Conservation (phyloP, 1,140 invertebrate species). For the Aphis craccivora region DNA sequence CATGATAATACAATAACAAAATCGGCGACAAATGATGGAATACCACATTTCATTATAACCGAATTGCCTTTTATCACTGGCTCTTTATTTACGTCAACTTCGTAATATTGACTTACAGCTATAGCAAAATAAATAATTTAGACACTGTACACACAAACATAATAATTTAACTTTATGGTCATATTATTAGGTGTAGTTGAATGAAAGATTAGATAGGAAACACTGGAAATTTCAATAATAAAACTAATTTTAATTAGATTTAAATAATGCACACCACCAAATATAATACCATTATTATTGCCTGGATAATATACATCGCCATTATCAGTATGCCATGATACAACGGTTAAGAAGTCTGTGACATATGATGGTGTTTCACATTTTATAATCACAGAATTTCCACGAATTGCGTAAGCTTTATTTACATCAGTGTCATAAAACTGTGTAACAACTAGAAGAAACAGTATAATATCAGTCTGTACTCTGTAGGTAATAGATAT, state of each 20-base stretch:
- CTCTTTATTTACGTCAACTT: slow-evolving; percentile 90
- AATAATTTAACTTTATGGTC: background rate
- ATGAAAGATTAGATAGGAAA: background rate
- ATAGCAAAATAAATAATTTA: slow-evolving; percentile 58
- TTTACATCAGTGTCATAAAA: slow-evolving; percentile 87
- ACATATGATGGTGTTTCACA: slow-evolving; percentile 92
- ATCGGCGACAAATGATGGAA: slow-evolving; percentile 90
- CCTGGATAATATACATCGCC: slow-evolving; percentile 65
- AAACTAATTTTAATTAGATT: background rate
- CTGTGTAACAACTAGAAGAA: slow-evolving; percentile 80
- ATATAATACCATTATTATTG: slow-evolving; percentile 59
- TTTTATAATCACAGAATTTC: slow-evolving; percentile 89
- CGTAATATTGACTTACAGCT: slow-evolving; percentile 90
- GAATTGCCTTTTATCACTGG: slow-evolving; percentile 92
- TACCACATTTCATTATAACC: slow-evolving; percentile 89
- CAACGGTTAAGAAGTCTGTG: slow-evolving; percentile 87
- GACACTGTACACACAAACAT: background rate
- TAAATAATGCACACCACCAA: background rate
- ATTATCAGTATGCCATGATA: slow-evolving; percentile 86
- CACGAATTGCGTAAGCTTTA: slow-evolving; percentile 90
- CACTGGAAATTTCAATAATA: background rate
- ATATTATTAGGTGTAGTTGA: background rate
- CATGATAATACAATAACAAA: slow-evolving; percentile 87
- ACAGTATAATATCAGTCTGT: background rate
- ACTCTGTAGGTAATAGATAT: background rate